Evolutionary conservation across 2,797 vertebrate species (phyloP).

Genomic region (Phataginus tetradactyla): DNA sequence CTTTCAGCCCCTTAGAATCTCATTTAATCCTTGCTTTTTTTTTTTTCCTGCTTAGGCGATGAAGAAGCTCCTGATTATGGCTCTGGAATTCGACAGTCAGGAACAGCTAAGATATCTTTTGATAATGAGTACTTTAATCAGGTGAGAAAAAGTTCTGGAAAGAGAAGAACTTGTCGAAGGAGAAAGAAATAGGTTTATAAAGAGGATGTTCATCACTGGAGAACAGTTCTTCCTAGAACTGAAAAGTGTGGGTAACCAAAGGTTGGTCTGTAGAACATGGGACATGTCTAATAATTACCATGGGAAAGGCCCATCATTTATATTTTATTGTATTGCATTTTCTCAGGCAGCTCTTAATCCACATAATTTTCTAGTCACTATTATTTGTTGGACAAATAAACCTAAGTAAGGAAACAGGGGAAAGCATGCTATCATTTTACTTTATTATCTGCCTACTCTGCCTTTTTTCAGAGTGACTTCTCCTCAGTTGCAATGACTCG

Average conservation of each 20-base stretch:
- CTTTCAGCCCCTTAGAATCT: background rate
- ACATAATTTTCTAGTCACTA: background rate
- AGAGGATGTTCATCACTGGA: background rate
- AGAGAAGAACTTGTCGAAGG: background rate
- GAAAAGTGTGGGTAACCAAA: background rate
- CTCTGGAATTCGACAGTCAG: constrained; percentile 97
- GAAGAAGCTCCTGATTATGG: constrained; percentile 99
- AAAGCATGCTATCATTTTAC: background rate
- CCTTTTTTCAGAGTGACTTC: constrained; percentile 91
- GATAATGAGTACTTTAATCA: constrained; percentile 98
- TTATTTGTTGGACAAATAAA: background rate
- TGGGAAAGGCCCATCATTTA: background rate
- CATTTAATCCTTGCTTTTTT: background rate
- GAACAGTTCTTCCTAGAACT: background rate
- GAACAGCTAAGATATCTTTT: constrained; percentile 99
- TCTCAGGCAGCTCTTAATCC: background rate
- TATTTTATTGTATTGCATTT: background rate
- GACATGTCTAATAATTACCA: background rate
- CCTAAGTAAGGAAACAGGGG: background rate
- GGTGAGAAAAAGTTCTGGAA: constrained; percentile 86
- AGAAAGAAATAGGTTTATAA: background rate
- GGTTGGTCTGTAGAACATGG: background rate
- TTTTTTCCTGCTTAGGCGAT: constrained; percentile 87
- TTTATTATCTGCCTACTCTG: background rate
- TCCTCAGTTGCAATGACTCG: constrained; percentile 92